These are phyloP conservation scores for Panagrolaimus sp. DNA, from an alignment of 1,140 invertebrate genomes.

Conservation along the genomic window DNA sequence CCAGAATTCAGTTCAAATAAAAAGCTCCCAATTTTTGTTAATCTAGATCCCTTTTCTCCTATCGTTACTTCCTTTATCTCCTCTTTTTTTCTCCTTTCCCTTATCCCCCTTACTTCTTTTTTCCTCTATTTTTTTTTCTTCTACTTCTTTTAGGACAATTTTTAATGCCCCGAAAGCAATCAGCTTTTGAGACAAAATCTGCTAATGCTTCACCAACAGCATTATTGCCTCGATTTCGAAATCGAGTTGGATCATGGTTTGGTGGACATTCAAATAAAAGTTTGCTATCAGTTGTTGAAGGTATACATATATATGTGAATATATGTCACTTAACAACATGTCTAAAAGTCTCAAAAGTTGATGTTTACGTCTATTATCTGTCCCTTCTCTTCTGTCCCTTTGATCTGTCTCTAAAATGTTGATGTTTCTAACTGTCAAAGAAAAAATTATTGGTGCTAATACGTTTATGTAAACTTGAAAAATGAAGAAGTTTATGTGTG, in stretches of 20 bases:
- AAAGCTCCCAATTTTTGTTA: background rate
- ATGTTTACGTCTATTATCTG: conserved; percentile 8
- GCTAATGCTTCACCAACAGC: background rate
- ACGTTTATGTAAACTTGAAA: too few species aligned
- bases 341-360: background rate
- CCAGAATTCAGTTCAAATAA: too few species aligned
- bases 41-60: background rate
- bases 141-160: background rate
- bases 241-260: conserved; percentile 46
- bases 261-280: conserved; percentile 28
- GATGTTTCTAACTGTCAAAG: too few species aligned
- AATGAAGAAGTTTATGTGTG: too few species aligned
- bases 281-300: conserved; percentile 13
- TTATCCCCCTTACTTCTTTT: conserved; percentile 3
- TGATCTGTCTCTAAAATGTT: background rate
- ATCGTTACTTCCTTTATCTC: background rate
- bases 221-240: conserved; percentile 18
- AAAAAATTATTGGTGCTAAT: too few species aligned
- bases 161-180: background rate
- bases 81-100: background rate
- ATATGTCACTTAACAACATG: background rate
- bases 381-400: conserved; percentile 15
- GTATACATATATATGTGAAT: conserved; percentile 6
- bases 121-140: conserved; percentile 20
- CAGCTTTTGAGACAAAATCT: background rate